Percentiles rank a stretch among this genome's conserved stretches.
These are phyloP conservation scores for Ophonus ardosiacus DNA, from an alignment of 2,888 invertebrate species.

Conservation along the genomic window DNA sequence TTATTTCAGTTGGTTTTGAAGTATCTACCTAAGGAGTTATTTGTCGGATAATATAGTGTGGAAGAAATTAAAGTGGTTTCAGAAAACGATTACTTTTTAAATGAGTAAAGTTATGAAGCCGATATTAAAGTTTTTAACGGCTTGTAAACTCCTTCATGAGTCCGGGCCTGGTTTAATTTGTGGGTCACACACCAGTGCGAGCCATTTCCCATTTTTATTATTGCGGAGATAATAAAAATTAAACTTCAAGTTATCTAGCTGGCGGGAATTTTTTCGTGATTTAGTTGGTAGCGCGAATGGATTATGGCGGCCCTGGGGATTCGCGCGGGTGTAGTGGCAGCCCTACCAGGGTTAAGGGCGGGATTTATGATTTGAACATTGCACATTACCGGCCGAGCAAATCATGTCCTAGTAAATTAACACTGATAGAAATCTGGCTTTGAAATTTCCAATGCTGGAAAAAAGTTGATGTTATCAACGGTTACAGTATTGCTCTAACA, in stretches of 20 bases:
- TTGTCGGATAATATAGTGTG: neutral
- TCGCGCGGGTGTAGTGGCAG: slow-evolving; percentile 11
- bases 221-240: slow-evolving; percentile 56
- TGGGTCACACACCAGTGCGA: slow-evolving; percentile 24
- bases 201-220: slow-evolving; percentile 39
- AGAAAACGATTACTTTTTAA: neutral
- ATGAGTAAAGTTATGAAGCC: neutral
- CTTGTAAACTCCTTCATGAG: neutral
- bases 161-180: slow-evolving; percentile 12
- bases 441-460: slow-evolving; percentile 9
- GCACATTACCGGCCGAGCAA: slow-evolving; percentile 26
- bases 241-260: slow-evolving; percentile 51
- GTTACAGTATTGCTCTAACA: neutral
- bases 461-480: slow-evolving; percentile 16
- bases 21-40: neutral
- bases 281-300: slow-evolving; percentile 39
- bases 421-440: slow-evolving; percentile 30
- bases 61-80: neutral
- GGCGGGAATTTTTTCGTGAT: slow-evolving; percentile 57
- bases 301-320: slow-evolving; percentile 35
- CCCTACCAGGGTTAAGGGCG: slow-evolving; percentile 32
- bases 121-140: neutral
- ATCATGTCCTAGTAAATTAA: slow-evolving; percentile 35
- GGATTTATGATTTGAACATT: slow-evolving; percentile 44
- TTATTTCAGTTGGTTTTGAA: too few species aligned